A percentile compares a stretch with the other conserved stretches of the same genome.
phyloP scores from a whole-genome alignment of 2,888 invertebrate species.

The Cantharis rufa region DNA sequence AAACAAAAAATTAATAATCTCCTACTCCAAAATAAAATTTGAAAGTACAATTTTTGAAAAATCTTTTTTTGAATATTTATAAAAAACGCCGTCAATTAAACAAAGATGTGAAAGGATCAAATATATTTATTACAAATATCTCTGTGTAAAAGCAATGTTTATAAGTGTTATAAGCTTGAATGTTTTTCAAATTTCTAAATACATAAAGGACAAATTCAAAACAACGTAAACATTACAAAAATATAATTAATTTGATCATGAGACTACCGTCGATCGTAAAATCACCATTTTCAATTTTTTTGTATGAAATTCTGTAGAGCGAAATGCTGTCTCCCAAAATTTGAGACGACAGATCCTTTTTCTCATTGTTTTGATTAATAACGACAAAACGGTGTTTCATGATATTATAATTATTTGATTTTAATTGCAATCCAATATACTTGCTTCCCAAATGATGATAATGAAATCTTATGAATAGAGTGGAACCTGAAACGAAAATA shows the following conservation, averaged over 20 bases:
- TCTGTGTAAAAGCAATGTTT: no score
- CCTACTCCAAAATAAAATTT: no score
- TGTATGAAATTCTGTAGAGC: constrained; percentile 56
- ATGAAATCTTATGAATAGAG: constrained; percentile 43
- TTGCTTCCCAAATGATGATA: constrained; percentile 41
- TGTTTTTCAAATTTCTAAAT: background rate
- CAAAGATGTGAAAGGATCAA: no score
- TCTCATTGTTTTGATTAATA: constrained; percentile 38
- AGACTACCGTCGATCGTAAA: constrained; percentile 58
- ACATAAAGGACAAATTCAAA: background rate
- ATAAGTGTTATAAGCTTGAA: background rate
- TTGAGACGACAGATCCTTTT: constrained; percentile 41
- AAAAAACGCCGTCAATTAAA: no score
- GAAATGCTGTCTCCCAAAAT: constrained; percentile 40
- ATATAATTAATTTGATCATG: constrained; percentile 60
- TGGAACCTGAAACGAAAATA: constrained; percentile 44
- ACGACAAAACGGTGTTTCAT: constrained; percentile 51
- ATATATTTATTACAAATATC: no score
- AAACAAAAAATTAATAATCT: no score
- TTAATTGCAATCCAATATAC: constrained; percentile 42
- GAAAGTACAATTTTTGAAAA: no score
- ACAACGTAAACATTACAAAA: background rate
- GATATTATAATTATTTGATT: constrained; percentile 39
- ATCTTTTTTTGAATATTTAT: no score
- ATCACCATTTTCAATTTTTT: constrained; percentile 55